Evolutionary conservation across 2,797 vertebrate species (phyloP).

Genomic region (Aratinga solstitialis): DNA sequence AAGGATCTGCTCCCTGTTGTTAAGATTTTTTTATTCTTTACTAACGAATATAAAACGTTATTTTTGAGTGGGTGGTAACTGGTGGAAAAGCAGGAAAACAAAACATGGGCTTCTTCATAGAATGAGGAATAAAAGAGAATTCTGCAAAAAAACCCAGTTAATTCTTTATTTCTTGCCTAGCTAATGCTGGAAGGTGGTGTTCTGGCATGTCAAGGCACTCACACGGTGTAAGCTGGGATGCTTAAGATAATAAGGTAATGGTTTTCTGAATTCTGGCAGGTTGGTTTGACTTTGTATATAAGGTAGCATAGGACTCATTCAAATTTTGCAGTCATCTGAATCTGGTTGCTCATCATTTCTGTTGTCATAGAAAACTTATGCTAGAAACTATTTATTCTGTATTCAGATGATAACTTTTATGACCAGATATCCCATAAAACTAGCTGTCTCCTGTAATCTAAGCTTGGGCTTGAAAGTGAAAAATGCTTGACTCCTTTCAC

Average conservation of each 20-base stretch:
- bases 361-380: not conserved
- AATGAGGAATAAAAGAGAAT: not conserved
- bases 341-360: not conserved
- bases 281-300: not conserved
- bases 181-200: not conserved
- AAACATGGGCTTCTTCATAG: not conserved
- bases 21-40: not conserved
- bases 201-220: not conserved
- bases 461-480: not conserved
- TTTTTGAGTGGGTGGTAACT: not conserved
- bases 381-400: not conserved
- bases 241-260: not conserved
- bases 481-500: not conserved
- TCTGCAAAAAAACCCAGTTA: not conserved
- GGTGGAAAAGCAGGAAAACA: not conserved
- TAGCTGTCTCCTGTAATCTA: not conserved
- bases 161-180: not conserved
- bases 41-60: not conserved
- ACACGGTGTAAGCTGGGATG: not conserved
- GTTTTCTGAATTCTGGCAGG: not conserved
- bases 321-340: not conserved
- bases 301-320: not conserved
- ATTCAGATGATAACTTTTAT: slow-evolving; percentile 13
- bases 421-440: not conserved
- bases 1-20: not conserved